These are phyloP conservation scores for Batillaria attramentaria DNA, from an alignment of 1,140 invertebrate species.

Conservation along the genomic window DNA sequence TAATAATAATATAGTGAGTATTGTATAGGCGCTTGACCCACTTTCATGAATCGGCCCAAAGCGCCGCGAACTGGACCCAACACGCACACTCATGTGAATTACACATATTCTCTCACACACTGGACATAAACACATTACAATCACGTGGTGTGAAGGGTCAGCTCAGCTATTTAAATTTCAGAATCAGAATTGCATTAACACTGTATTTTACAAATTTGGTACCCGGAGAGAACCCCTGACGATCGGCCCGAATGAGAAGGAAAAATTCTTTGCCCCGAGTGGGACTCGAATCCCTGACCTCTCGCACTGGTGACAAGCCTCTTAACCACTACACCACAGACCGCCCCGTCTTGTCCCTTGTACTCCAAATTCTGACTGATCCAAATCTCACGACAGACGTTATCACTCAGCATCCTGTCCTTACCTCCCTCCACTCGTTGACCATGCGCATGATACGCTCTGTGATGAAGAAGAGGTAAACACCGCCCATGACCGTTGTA, in stretches of 20 bases:
- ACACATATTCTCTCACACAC: no score
- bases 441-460: slow-evolving; percentile 83
- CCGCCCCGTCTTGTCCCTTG: neutral
- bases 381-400: neutral
- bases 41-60: no score
- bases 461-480: slow-evolving; percentile 90
- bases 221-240: neutral
- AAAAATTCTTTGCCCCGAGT: neutral
- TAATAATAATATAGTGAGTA: no score
- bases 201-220: no score
- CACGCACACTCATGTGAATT: no score
- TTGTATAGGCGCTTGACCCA: no score
- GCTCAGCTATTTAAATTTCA: no score
- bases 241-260: neutral
- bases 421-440: slow-evolving; percentile 72
- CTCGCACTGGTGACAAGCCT: neutral
- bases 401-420: neutral
- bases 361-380: neutral
- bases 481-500: slow-evolving; percentile 83
- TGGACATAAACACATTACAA: no score
- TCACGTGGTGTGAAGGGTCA: no score
- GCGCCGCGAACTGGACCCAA: no score
- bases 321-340: neutral
- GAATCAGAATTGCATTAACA: no score
- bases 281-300: neutral